Conservation (phyloP, 2,113 vertebrate species). For the Vidua chalybeata region DNA sequence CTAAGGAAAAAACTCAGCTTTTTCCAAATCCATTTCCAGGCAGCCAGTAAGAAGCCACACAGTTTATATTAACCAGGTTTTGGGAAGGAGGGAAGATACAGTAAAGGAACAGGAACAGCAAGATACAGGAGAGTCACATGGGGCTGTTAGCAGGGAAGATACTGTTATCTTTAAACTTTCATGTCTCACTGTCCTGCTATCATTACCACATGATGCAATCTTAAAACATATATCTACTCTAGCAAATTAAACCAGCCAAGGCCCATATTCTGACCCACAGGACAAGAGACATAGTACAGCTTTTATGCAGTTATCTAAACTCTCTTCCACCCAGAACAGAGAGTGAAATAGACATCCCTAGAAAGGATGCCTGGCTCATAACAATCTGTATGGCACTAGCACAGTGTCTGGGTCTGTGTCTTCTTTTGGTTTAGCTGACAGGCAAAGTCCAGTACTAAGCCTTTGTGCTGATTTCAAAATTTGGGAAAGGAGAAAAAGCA, state of each 20-base stretch:
- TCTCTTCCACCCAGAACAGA: background rate
- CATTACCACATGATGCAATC: conserved; percentile 14
- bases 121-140: background rate
- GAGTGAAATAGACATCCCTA: background rate
- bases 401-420: background rate
- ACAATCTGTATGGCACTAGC: background rate
- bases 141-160: background rate
- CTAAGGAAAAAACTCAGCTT: background rate
- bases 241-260: conserved; percentile 41
- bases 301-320: conserved; percentile 10
- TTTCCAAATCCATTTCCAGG: background rate
- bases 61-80: background rate
- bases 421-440: background rate
- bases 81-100: background rate
- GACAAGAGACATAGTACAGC: background rate
- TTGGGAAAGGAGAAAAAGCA: background rate
- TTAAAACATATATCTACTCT: conserved; percentile 21
- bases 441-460: background rate
- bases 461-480: background rate
- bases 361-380: background rate
- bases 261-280: conserved; percentile 19
- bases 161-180: conserved; percentile 43
- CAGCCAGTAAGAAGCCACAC: background rate
- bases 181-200: conserved; percentile 20
- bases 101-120: background rate